phyloP scores from a whole-genome alignment of 2,888 invertebrate species.

The Eupithecia vulgata region DNA sequence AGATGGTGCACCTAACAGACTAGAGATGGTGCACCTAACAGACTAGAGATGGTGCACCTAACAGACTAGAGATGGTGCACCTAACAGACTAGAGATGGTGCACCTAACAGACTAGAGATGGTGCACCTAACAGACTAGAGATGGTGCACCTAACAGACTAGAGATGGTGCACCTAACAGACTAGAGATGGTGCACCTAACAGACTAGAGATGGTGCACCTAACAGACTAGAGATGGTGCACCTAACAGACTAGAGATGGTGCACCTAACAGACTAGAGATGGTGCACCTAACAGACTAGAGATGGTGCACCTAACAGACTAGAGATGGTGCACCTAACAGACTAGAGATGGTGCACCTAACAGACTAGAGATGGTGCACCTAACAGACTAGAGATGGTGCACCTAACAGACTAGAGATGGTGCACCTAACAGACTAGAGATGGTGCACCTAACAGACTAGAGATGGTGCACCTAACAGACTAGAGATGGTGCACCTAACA shows the following conservation, averaged over 20 bases:
- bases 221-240: not conserved
- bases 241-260: not conserved
- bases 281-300: not conserved
- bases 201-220: not conserved
- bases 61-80: not conserved
- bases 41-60: not conserved
- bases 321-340: not conserved
- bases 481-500: not conserved
- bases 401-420: not conserved
- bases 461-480: not conserved
- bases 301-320: not conserved
- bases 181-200: not conserved
- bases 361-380: not conserved
- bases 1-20: not conserved
- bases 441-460: not conserved
- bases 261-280: not conserved
- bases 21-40: not conserved
- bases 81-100: not conserved
- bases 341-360: not conserved
- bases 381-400: not conserved
- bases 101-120: not conserved
- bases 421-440: not conserved
- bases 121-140: not conserved
- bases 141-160: not conserved
- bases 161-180: not conserved